Evolutionary conservation across 2,888 invertebrate genomes (phyloP).

Genomic region (Alloscopus bannaensis): DNA sequence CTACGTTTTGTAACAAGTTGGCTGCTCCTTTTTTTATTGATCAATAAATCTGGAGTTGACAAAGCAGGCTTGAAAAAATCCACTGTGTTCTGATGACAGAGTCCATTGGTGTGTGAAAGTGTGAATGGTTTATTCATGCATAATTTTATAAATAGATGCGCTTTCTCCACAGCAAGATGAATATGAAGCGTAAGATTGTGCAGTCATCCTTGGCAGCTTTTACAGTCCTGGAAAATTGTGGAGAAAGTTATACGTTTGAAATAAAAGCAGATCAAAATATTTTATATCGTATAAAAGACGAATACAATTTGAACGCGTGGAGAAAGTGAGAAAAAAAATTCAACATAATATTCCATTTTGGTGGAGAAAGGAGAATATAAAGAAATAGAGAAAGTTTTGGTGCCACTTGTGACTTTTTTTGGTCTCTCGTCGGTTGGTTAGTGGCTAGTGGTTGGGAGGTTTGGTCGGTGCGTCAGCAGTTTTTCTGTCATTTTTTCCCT

Average conservation of each 20-base stretch:
- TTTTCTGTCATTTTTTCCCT: constrained; percentile 40
- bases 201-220: too few species aligned
- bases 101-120: constrained; percentile 26
- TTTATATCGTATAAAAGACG: too few species aligned
- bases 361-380: constrained; percentile 27
- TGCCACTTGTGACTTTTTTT: constrained; percentile 62
- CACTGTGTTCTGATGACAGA: constrained; percentile 13
- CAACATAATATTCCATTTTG: constrained; percentile 50
- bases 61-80: background rate
- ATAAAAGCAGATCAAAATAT: constrained; percentile 22
- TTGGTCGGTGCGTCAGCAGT: constrained; percentile 55
- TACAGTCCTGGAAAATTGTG: too few species aligned
- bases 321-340: constrained; percentile 39
- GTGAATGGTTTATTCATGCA: constrained; percentile 61
- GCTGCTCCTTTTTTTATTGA: constrained; percentile 49
- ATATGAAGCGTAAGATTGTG: too few species aligned
- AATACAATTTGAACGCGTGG: too few species aligned
- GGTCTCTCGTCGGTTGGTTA: constrained; percentile 31
- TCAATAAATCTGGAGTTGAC: constrained; percentile 47
- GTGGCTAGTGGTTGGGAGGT: constrained; percentile 36
- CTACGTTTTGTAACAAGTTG: background rate
- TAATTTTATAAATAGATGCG: constrained; percentile 58
- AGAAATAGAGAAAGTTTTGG: constrained; percentile 42
- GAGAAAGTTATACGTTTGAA: background rate
- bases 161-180: background rate